These are phyloP conservation scores for Coryphaenoides rupestris DNA, from an alignment of 2,113 vertebrate species.

Conservation along the genomic window DNA sequence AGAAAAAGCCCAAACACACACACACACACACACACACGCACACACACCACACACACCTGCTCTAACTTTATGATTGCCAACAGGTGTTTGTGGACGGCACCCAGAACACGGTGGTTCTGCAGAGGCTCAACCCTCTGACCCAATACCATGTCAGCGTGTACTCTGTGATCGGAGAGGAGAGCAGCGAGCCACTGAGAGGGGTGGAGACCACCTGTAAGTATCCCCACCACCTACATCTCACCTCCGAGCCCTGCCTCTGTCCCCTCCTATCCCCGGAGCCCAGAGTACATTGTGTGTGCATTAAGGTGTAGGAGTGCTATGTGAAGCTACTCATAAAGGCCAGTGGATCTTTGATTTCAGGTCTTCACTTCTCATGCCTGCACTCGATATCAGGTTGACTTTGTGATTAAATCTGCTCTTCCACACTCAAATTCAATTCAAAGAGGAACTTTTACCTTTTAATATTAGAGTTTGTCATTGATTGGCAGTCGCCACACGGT, in stretches of 20 bases:
- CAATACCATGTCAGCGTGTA: slow-evolving; percentile 88
- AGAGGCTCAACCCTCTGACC: slow-evolving; percentile 83
- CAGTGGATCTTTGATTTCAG: no score
- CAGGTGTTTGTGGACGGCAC: slow-evolving; percentile 88
- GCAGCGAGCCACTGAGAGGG: slow-evolving; percentile 87
- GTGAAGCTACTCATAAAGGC: no score
- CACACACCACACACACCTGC: neutral
- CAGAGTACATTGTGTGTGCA: no score
- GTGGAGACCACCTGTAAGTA: slow-evolving; percentile 89
- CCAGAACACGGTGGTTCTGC: slow-evolving; percentile 82
- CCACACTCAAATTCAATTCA: no score
- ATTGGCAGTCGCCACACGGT: no score
- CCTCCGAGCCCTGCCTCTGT: neutral
- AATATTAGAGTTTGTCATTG: no score
- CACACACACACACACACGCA: neutral
- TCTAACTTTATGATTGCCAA: slow-evolving; percentile 14
- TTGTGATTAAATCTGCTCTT: no score
- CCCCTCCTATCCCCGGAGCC: neutral
- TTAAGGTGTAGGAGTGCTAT: no score
- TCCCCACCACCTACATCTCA: neutral
- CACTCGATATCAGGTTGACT: no score
- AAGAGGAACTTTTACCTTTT: no score
- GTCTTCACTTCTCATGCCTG: no score
- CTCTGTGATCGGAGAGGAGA: slow-evolving; percentile 87
- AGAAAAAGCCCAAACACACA: neutral